These are phyloP conservation scores for Drosophila yakuba DNA, from an alignment of 1,140 invertebrate species.

Conservation along the genomic window DNA sequence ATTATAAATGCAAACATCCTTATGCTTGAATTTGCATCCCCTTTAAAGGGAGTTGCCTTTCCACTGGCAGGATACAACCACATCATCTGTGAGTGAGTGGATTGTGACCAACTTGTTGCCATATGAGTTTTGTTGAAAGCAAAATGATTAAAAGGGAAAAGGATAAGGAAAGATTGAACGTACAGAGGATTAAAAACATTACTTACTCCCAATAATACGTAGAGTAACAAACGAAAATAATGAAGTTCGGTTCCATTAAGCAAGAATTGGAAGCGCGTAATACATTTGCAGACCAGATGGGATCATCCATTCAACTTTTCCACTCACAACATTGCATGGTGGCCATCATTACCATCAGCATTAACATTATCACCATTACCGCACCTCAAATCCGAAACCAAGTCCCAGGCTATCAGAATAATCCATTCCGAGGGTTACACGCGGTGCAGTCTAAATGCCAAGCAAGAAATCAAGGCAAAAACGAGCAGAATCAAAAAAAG, in stretches of 20 bases:
- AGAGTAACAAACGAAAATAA: too few relatives aligned
- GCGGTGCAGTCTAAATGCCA: slow-evolving; percentile 51
- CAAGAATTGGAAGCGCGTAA: not conserved
- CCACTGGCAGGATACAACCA: too few relatives aligned
- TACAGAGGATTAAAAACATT: too few relatives aligned
- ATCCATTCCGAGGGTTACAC: slow-evolving; percentile 26
- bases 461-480: slow-evolving; percentile 39
- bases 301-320: slow-evolving; percentile 9
- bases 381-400: slow-evolving; percentile 27
- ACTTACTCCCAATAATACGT: too few relatives aligned
- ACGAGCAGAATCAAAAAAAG: slow-evolving; percentile 35
- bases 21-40: too few relatives aligned
- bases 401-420: slow-evolving; percentile 26
- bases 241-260: not conserved
- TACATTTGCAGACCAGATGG: not conserved
- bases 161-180: too few relatives aligned
- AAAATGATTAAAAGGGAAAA: too few relatives aligned
- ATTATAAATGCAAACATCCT: too few relatives aligned
- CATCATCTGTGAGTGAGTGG: too few relatives aligned
- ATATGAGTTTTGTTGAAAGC: too few relatives aligned
- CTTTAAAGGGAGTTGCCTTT: too few relatives aligned
- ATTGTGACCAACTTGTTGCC: too few relatives aligned
- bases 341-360: slow-evolving; percentile 17
- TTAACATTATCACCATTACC: slow-evolving; percentile 26
- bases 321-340: slow-evolving; percentile 12